phyloP scores from a whole-genome alignment of 2,113 vertebrate genomes.

The Phoxinus phoxinus region DNA sequence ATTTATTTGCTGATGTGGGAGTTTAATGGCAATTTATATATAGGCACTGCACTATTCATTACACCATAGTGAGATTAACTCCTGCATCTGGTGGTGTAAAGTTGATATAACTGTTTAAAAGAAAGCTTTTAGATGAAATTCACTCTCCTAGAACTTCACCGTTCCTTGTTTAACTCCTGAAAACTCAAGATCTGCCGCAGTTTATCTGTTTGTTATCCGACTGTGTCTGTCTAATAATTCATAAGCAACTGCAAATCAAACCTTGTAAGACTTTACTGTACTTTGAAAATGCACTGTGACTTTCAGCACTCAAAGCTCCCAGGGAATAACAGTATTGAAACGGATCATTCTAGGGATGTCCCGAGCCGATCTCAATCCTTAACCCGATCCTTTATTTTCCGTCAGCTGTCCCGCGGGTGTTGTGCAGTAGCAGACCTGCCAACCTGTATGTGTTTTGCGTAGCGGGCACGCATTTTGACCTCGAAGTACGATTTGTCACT shows the following conservation, averaged over 20 bases:
- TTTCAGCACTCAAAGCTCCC: too few relatives aligned
- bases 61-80: background rate
- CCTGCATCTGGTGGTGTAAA: background rate
- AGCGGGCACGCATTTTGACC: too few relatives aligned
- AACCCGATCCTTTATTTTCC: too few relatives aligned
- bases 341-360: too few relatives aligned
- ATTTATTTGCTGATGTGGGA: background rate
- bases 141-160: background rate
- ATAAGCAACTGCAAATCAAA: background rate
- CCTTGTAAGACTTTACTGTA: too few relatives aligned
- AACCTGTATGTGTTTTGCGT: too few relatives aligned
- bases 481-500: too few relatives aligned
- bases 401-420: too few relatives aligned
- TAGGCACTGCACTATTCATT: background rate
- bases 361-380: too few relatives aligned
- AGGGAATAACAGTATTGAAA: too few relatives aligned
- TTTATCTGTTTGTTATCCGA: background rate
- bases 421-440: too few relatives aligned
- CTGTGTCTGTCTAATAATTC: background rate
- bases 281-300: too few relatives aligned
- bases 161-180: background rate
- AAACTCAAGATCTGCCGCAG: background rate
- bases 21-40: background rate
- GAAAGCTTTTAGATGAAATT: background rate
- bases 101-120: background rate